Conservation (phyloP, 2,888 invertebrate species). For the Adelphocoris suturalis region DNA sequence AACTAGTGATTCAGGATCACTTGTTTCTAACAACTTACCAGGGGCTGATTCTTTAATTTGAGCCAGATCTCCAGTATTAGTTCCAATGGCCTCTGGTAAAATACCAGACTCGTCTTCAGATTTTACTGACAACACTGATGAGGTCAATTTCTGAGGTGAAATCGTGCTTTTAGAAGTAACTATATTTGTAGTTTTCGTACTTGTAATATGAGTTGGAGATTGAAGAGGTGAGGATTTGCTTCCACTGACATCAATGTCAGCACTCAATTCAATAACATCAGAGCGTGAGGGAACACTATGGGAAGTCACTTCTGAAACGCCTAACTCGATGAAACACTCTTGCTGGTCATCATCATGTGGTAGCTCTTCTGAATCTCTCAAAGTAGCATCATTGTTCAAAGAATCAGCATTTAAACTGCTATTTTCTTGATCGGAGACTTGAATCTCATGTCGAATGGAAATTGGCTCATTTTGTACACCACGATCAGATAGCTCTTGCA, state of each 20-base stretch:
- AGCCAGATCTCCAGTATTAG: conserved; percentile 70
- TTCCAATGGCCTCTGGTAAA: not conserved
- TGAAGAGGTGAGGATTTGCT: not conserved
- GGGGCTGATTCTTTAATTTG: conserved; percentile 76
- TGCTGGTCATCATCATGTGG: conserved; percentile 66
- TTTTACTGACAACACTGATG: conserved; percentile 73
- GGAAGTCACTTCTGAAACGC: conserved; percentile 47
- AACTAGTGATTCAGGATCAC: conserved; percentile 57
- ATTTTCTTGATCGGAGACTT: conserved; percentile 45
- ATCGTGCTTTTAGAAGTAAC: not conserved
- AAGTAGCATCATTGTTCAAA: conserved; percentile 64
- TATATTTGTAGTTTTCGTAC: not conserved
- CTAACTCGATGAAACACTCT: conserved; percentile 62
- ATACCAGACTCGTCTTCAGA: not conserved
- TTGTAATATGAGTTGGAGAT: conserved; percentile 19
- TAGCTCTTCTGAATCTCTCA: conserved; percentile 68
- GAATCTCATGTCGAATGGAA: not conserved
- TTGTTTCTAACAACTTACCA: conserved; percentile 74
- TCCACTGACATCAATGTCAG: conserved; percentile 62
- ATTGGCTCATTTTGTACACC: not conserved
- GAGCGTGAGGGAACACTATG: conserved; percentile 45
- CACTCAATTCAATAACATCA: conserved; percentile 58
- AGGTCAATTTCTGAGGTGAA: conserved; percentile 70
- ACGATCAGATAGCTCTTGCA: not conserved
- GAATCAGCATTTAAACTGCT: conserved; percentile 62